A percentile compares a stretch with the other conserved stretches of the same genome.
Conservation (phyloP, 1,140 invertebrate genomes). For the Bathynomus jamesi region DNA sequence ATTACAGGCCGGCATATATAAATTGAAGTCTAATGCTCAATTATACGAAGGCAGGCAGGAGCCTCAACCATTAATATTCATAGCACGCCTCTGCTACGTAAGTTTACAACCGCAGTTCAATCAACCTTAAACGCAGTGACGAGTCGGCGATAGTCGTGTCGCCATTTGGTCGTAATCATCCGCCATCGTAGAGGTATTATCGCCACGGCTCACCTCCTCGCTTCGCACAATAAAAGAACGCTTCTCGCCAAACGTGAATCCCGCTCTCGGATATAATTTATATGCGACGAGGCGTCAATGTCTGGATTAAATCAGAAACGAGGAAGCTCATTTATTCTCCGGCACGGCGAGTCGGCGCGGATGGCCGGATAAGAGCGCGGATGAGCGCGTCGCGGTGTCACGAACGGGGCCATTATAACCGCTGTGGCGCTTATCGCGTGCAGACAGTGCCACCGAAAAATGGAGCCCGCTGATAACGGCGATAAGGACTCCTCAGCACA, state of each 20-base stretch:
- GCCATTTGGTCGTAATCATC: background rate
- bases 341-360: background rate
- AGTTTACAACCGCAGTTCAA: background rate
- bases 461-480: background rate
- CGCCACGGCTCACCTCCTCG: background rate
- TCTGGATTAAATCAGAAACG: background rate
- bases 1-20: background rate
- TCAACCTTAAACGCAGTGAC: background rate
- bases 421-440: background rate
- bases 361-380: background rate
- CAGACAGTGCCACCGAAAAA: background rate
- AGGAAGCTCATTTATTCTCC: background rate
- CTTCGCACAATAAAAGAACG: background rate
- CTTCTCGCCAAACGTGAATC: background rate
- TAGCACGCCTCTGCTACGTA: background rate
- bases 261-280: background rate
- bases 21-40: slow-evolving; percentile 1
- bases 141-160: background rate
- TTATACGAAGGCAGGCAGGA: background rate
- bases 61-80: background rate
- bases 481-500: background rate
- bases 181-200: background rate
- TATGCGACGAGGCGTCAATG: background rate
- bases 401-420: background rate
- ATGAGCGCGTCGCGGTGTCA: background rate